Evolutionary conservation across 2,113 vertebrate genomes (phyloP), one percentile per base, ranked within the genome.

Genomic region (Dasypus novemcinctus): DNA sequence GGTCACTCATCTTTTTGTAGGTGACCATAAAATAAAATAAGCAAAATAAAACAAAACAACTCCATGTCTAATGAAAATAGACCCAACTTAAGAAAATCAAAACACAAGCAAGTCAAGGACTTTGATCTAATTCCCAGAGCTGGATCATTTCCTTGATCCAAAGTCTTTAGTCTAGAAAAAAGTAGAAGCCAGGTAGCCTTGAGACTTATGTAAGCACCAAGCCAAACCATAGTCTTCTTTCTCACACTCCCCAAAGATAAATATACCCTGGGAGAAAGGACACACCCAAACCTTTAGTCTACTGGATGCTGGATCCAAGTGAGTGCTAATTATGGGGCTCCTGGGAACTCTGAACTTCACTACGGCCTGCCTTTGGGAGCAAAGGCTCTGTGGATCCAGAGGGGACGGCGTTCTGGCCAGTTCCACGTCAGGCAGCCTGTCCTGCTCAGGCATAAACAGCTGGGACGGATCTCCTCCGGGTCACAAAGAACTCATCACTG

Each of bases 111-210:
- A 71, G 68, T 25, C 27, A 38, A 21, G 12, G 27, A 20, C 63
- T 68, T 33, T n/a, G 13, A 49, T 1, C 41, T 38, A 63, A 33
- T 41, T 79, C 27, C 21, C 52, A 69, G 15, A 1, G 20, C 46
- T 33, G 29, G 1, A 1, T 61, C 33, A 2, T n/a, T 52, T 38
- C 25, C 4, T 0, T 1, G 20, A 38, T 18, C 23, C 46, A 0
- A 46, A 46, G 25, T n/a, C 23, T 20, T 59, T 15, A 4, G 72
- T 31, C 52, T 7, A 57, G 36, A 20, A 18, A 57, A 9, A 46
- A 46, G 38, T 1, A 46, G 27, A 23, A 13, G 21, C 20, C 41
- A 75, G 36, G 80, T 3, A 23, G 27, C 49, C n/a, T 63, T 25
- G n/a, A 79, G 63, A 72, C 5, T 33, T 27, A 27, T 4, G 0